Conservation (phyloP, 2,113 vertebrate species). For the Struthidea cinerea region DNA sequence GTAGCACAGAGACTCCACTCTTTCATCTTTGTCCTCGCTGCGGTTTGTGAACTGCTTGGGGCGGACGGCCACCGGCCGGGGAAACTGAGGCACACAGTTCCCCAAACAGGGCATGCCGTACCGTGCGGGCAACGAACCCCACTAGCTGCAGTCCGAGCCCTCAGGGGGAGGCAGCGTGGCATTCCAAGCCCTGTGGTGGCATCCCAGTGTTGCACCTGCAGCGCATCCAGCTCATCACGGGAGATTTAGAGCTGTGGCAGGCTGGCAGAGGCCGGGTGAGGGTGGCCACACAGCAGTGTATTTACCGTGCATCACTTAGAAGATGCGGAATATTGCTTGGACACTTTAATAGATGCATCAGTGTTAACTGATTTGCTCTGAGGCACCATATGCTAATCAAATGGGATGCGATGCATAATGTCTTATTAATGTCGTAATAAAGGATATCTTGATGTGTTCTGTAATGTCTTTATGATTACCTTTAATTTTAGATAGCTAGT, state of each 20-base stretch:
- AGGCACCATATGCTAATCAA: constrained; percentile 63
- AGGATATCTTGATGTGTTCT: constrained; percentile 44
- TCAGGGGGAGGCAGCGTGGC: no score
- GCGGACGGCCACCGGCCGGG: no score
- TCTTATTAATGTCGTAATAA: constrained; percentile 56
- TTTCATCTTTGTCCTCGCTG: no score
- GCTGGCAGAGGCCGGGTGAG: not conserved
- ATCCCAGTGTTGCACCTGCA: not conserved
- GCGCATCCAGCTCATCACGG: accelerated
- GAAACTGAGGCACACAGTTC: no score
- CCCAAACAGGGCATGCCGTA: no score
- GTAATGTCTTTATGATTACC: constrained; percentile 67
- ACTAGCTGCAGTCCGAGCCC: no score
- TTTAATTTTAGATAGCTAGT: constrained; percentile 61
- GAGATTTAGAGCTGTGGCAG: not conserved
- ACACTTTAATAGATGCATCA: constrained; percentile 54
- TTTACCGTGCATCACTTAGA: constrained; percentile 30
- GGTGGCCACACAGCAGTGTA: not conserved
- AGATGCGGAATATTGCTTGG: constrained; percentile 31
- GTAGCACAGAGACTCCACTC: no score
- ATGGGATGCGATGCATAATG: constrained; percentile 55
- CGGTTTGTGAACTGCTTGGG: no score
- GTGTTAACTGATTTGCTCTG: constrained; percentile 63
- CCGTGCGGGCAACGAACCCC: no score
- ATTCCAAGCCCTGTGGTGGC: not conserved